These are phyloP conservation scores for Habroteleia sp. DNA, from an alignment of 2,888 invertebrate species.

Conservation along the genomic window DNA sequence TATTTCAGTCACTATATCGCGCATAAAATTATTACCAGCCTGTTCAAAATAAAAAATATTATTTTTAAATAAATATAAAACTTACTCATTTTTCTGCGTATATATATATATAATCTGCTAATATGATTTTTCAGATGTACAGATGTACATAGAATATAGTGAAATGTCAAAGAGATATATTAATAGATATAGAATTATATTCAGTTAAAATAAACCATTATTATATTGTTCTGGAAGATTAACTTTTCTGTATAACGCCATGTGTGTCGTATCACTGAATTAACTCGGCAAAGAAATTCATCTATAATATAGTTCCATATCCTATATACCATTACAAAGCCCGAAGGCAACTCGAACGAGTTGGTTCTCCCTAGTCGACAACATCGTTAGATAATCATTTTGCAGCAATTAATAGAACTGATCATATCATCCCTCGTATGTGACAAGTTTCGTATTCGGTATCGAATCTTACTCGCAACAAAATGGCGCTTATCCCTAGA, in stretches of 20 bases:
- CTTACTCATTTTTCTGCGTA: too few species aligned
- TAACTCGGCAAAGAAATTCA: background rate
- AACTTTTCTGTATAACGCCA: slow-evolving; percentile 28
- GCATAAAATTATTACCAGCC: too few species aligned
- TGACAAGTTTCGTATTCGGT: slow-evolving; percentile 50
- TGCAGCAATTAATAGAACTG: slow-evolving; percentile 64
- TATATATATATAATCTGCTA: too few species aligned
- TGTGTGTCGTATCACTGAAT: slow-evolving; percentile 23
- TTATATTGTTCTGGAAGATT: slow-evolving; percentile 8
- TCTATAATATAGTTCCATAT: slow-evolving; percentile 20
- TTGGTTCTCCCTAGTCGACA: slow-evolving; percentile 36
- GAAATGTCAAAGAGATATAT: too few species aligned
- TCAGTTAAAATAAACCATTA: slow-evolving; percentile 9
- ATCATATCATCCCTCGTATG: slow-evolving; percentile 55
- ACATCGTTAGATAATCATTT: slow-evolving; percentile 56
- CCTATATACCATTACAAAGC: slow-evolving; percentile 37
- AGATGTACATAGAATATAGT: too few species aligned
- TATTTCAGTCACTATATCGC: too few species aligned
- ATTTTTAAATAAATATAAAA: too few species aligned
- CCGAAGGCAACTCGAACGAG: slow-evolving; percentile 23
- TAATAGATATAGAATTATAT: too few species aligned
- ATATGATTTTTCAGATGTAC: too few species aligned
- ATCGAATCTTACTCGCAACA: slow-evolving; percentile 67
- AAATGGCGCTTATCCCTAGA: slow-evolving; percentile 76
- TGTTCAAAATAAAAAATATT: too few species aligned